Evolutionary conservation across 2,113 vertebrate genomes (phyloP).

Genomic region (Sinocyclocheilus grahami): DNA sequence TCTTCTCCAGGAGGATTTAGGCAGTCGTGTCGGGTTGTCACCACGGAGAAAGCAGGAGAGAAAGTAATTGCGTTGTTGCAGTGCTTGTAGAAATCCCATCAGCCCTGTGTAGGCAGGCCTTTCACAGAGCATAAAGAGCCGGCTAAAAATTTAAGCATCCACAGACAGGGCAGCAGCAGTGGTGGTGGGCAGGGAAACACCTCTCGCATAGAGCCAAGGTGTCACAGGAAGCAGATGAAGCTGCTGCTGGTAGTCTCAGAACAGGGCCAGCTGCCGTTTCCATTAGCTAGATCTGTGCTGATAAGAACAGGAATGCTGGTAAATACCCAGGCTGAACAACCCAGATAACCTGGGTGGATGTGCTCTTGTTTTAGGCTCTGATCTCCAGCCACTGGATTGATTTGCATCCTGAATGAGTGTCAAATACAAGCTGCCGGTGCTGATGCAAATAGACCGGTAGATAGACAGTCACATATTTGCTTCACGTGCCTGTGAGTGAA

Average conservation of each 20-base stretch:
- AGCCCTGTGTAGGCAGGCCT: slow-evolving; percentile 62
- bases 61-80: slow-evolving; percentile 71
- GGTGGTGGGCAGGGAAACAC: neutral
- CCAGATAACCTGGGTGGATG: slow-evolving; percentile 65
- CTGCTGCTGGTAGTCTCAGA: slow-evolving; percentile 33
- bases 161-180: slow-evolving; percentile 53
- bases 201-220: slow-evolving; percentile 36
- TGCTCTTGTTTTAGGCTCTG: slow-evolving; percentile 1
- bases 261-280: slow-evolving; percentile 50
- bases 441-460: slow-evolving; percentile 46
- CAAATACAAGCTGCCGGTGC: slow-evolving; percentile 42
- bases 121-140: slow-evolving; percentile 68
- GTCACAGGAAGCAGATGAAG: slow-evolving; percentile 62
- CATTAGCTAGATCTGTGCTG: slow-evolving; percentile 66
- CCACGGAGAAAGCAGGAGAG: slow-evolving; percentile 43
- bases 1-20: slow-evolving; percentile 10
- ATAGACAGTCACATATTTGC: neutral
- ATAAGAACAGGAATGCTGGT: slow-evolving; percentile 76
- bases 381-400: slow-evolving; percentile 1
- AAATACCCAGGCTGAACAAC: slow-evolving; percentile 56
- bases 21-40: slow-evolving; percentile 18
- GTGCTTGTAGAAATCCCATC: slow-evolving; percentile 67
- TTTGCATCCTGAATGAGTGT: slow-evolving; percentile 52
- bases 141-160: slow-evolving; percentile 63
- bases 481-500: neutral